A percentile compares a stretch with the other conserved stretches of the same genome.
phyloP scores from a whole-genome alignment of 2,797 vertebrate species.

The Lophotriccus pileatus region DNA sequence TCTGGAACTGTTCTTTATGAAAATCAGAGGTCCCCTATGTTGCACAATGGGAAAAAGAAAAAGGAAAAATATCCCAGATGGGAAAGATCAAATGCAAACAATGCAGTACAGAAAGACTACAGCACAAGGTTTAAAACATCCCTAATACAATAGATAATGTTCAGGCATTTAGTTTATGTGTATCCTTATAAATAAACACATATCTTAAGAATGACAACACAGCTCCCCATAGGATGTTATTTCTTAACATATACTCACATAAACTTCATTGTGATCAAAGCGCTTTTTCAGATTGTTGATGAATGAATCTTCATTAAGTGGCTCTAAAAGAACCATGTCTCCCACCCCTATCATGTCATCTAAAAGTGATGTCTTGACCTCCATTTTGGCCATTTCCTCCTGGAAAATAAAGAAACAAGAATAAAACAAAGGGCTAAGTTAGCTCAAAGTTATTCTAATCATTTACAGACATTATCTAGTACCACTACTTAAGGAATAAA shows the following conservation, averaged over 20 bases:
- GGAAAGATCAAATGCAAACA: neutral
- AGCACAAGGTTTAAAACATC: neutral
- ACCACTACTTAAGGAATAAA: neutral
- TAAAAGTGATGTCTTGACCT: conserved; percentile 96
- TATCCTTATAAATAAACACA: neutral
- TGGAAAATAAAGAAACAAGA: neutral
- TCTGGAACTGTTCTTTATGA: neutral
- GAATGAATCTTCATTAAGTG: conserved; percentile 90
- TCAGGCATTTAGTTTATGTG: neutral
- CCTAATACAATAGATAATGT: neutral
- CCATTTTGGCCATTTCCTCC: conserved; percentile 89
- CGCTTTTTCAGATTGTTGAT: conserved; percentile 92
- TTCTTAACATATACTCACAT: conserved; percentile 81
- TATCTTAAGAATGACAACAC: neutral
- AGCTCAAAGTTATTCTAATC: neutral
- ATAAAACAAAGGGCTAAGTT: neutral
- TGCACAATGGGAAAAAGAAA: neutral
- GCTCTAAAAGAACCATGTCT: conserved; percentile 97
- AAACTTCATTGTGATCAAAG: conserved; percentile 94
- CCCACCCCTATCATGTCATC: conserved; percentile 99
- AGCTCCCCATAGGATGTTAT: neutral
- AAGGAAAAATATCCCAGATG: neutral
- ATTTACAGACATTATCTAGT: neutral
- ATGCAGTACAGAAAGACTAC: neutral
- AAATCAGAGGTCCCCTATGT: neutral